Evolutionary conservation across 2,113 vertebrate species (phyloP).

Genomic region (Ceuthmochares aereus): DNA sequence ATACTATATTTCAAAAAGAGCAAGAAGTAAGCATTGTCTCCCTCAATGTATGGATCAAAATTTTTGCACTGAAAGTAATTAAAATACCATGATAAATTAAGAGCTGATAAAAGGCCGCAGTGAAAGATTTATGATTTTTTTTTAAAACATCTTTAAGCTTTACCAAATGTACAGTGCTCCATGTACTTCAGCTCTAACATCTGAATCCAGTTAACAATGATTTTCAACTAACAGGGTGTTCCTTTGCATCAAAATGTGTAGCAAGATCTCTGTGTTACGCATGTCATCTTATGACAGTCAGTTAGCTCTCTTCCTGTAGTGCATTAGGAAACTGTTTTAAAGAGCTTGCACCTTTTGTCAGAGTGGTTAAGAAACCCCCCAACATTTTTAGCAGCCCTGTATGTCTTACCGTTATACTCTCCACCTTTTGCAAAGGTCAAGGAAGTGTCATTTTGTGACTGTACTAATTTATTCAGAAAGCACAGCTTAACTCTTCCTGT

Average conservation of each 20-base stretch:
- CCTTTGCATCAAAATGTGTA: slow-evolving; percentile 65
- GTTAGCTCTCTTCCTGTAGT: slow-evolving; percentile 57
- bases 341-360: slow-evolving; percentile 38
- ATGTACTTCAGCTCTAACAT: slow-evolving; percentile 72
- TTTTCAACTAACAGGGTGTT: slow-evolving; percentile 68
- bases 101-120: slow-evolving; percentile 79
- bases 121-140: slow-evolving; percentile 73
- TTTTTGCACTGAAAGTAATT: slow-evolving; percentile 75
- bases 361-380: slow-evolving; percentile 18
- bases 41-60: slow-evolving; percentile 72
- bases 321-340: slow-evolving; percentile 40
- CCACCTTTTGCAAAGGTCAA: slow-evolving; percentile 33
- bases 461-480: slow-evolving; percentile 67
- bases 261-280: slow-evolving; percentile 39
- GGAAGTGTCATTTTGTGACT: slow-evolving; percentile 65
- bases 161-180: slow-evolving; percentile 71
- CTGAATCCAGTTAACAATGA: slow-evolving; percentile 77
- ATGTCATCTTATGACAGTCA: slow-evolving; percentile 46
- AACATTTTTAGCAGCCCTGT: slow-evolving; percentile 53
- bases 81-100: slow-evolving; percentile 80
- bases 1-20: not conserved
- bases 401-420: slow-evolving; percentile 51
- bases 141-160: slow-evolving; percentile 74
- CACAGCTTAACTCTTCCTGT: slow-evolving; percentile 45
- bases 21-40: slow-evolving; percentile 11